Evolutionary conservation across 2,888 invertebrate genomes (phyloP).

Genomic region (Chouioia cunea): DNA sequence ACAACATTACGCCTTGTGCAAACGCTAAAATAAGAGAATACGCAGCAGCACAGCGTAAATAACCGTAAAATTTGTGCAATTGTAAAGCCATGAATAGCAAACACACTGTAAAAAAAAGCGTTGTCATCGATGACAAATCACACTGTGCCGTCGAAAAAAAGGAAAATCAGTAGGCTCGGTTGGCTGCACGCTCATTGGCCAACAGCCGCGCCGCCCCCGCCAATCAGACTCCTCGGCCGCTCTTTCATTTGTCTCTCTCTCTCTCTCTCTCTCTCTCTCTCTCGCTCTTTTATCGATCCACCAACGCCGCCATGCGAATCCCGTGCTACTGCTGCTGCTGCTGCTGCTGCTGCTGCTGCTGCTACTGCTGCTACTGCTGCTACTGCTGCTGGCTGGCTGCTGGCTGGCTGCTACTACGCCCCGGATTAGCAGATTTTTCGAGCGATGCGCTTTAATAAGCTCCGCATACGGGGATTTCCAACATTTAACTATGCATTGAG

Average conservation of each 20-base stretch:
- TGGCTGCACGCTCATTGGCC: constrained; percentile 62
- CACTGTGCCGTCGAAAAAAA: constrained; percentile 16
- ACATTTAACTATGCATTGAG: too few species aligned
- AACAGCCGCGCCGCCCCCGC: constrained; percentile 65
- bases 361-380: constrained; percentile 1
- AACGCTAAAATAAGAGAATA: too few species aligned
- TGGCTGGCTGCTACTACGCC: constrained; percentile 9
- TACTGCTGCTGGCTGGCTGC: background rate
- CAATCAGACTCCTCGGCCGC: constrained; percentile 60
- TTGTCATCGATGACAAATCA: too few species aligned
- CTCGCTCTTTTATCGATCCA: constrained; percentile 51
- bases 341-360: constrained; percentile 4
- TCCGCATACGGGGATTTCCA: too few species aligned
- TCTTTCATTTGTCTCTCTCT: constrained; percentile 14
- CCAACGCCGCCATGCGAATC: constrained; percentile 59
- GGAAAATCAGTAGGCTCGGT: constrained; percentile 57
- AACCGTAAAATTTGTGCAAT: too few species aligned
- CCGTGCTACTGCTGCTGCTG: constrained; percentile 13
- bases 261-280: constrained; percentile 23
- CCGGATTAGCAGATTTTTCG: constrained; percentile 2
- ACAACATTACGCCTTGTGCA: too few species aligned
- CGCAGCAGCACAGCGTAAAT: too few species aligned
- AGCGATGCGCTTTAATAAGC: too few species aligned
- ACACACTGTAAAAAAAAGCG: too few species aligned
- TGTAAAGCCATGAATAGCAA: too few species aligned